A percentile compares a stretch with the other conserved stretches of the same genome.
Evolutionary conservation across 2,797 vertebrate species (phyloP).

Genomic region (Rhabdophis nuchalis): DNA sequence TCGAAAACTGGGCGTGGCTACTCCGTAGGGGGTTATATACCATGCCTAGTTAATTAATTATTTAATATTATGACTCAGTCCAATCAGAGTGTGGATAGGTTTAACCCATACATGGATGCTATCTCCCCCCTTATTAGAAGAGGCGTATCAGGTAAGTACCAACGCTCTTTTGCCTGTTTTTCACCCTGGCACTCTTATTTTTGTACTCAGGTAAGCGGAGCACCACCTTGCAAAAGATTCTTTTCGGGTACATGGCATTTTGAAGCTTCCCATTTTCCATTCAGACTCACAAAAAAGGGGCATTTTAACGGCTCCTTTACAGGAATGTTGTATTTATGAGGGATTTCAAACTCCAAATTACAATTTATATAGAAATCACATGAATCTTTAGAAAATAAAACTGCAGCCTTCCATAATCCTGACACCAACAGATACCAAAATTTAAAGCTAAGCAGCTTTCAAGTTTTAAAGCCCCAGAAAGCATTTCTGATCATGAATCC

Average conservation of each 20-base stretch:
- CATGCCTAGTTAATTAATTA: no score
- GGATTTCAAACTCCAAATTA: neutral
- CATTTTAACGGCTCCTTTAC: neutral
- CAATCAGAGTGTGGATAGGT: no score
- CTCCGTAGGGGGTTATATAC: no score
- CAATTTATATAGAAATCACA: neutral
- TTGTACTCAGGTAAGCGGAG: neutral
- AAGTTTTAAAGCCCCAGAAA: neutral
- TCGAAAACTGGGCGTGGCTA: no score
- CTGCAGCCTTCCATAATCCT: neutral
- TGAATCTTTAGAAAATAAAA: neutral
- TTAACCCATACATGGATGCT: no score
- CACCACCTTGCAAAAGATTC: neutral
- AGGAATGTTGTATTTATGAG: neutral
- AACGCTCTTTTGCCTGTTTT: neutral
- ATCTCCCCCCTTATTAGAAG: no score
- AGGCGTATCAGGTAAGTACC: no score
- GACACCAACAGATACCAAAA: neutral
- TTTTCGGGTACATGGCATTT: neutral
- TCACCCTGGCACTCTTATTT: neutral
- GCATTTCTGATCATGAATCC: neutral
- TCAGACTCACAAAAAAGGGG: neutral
- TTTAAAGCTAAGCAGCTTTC: neutral
- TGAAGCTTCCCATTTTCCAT: neutral
- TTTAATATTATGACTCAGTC: no score